phyloP scores from a whole-genome alignment of 2,888 invertebrate species.

The Mesochorus sp. region DNA sequence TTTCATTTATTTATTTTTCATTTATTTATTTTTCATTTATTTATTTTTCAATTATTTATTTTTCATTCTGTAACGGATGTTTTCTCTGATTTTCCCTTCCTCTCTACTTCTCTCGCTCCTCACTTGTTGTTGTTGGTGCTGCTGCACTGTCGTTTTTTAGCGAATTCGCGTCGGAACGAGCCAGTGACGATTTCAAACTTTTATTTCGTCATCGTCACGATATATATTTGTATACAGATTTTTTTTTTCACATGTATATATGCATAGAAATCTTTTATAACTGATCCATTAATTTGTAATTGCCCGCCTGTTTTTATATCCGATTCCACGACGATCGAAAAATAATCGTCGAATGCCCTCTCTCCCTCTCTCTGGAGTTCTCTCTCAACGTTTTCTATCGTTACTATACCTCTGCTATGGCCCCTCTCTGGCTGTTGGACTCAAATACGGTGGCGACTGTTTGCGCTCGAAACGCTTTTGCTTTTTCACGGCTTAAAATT shows the following conservation, averaged over 20 bases:
- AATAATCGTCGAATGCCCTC: conserved; percentile 74
- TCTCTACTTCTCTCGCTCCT: conserved; percentile 55
- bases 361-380: too few relatives aligned
- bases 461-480: conserved; percentile 67
- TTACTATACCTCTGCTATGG: conserved; percentile 26
- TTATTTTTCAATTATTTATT: conserved; percentile 8
- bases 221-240: not conserved
- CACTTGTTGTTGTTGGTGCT: conserved; percentile 53
- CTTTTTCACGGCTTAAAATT: conserved; percentile 81
- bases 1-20: not conserved
- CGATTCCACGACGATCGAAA: conserved; percentile 76
- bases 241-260: not conserved
- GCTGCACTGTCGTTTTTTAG: conserved; percentile 37
- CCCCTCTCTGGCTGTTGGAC: conserved; percentile 15
- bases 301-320: conserved; percentile 76
- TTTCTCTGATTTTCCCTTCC: not conserved
- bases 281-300: conserved; percentile 75
- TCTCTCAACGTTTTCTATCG: conserved; percentile 49
- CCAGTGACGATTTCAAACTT: conserved; percentile 37
- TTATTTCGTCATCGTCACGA: conserved; percentile 21
- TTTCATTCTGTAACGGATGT: conserved; percentile 1
- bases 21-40: conserved; percentile 1
- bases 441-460: conserved; percentile 36
- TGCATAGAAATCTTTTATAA: conserved; percentile 15
- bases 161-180: conserved; percentile 50